phyloP scores from a whole-genome alignment of 2,888 invertebrate genomes.

The Blomia tropicalis region DNA sequence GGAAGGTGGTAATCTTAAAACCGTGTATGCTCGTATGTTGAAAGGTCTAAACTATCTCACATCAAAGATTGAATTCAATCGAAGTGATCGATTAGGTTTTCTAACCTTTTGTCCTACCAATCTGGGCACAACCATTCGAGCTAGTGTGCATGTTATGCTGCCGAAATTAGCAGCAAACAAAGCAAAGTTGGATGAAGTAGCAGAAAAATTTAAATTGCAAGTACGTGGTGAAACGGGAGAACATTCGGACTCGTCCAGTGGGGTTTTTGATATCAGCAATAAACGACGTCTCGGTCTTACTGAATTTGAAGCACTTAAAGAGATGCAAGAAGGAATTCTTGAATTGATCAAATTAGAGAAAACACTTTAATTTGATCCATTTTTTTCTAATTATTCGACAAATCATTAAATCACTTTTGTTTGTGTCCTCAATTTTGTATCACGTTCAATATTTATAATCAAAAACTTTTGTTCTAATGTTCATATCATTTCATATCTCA shows the following conservation, averaged over 20 bases:
- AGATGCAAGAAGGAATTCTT: constrained; percentile 87
- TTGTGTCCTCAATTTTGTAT: too few relatives aligned
- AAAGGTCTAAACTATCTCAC: constrained; percentile 82
- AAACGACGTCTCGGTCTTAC: constrained; percentile 92
- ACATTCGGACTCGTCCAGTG: constrained; percentile 88
- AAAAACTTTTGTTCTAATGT: too few relatives aligned
- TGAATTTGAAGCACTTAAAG: constrained; percentile 88
- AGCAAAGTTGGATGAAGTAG: constrained; percentile 74
- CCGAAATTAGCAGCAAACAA: constrained; percentile 81
- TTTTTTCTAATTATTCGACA: too few relatives aligned
- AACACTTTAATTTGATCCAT: constrained; percentile 44
- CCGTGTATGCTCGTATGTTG: constrained; percentile 67
- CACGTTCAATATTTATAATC: too few relatives aligned
- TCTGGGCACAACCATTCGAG: constrained; percentile 90
- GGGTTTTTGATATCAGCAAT: constrained; percentile 91
- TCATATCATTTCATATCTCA: too few relatives aligned
- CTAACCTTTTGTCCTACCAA: constrained; percentile 98
- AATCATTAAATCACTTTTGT: too few relatives aligned
- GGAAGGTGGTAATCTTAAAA: constrained; percentile 38
- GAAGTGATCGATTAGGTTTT: constrained; percentile 86
- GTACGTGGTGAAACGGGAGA: constrained; percentile 63
- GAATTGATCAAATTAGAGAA: constrained; percentile 90
- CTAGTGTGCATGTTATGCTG: constrained; percentile 93
- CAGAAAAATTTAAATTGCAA: constrained; percentile 70
- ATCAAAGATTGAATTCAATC: constrained; percentile 84